Evolutionary conservation across 1,140 invertebrate genomes (phyloP).

Genomic region (Diorhabda elongata): DNA sequence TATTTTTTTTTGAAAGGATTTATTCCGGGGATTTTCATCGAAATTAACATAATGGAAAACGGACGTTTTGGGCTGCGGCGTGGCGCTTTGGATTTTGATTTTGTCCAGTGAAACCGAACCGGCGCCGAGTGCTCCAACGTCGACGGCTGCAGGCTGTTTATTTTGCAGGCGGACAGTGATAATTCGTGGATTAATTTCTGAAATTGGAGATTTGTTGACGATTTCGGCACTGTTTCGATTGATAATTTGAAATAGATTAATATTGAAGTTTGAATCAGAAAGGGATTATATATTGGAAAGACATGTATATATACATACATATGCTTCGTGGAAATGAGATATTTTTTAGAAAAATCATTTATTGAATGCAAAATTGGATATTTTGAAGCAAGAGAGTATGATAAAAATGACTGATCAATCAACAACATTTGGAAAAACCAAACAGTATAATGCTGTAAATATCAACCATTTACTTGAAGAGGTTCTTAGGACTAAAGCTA

Average conservation of each 20-base stretch:
- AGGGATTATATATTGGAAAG: too few relatives aligned
- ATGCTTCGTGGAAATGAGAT: too few relatives aligned
- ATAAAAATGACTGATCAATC: too few relatives aligned
- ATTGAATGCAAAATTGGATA: too few relatives aligned
- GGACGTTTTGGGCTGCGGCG: background rate
- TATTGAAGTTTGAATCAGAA: background rate
- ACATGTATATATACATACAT: too few relatives aligned
- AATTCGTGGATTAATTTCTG: background rate
- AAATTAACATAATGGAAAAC: constrained; percentile 3
- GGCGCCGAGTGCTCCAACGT: too few relatives aligned
- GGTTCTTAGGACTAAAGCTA: too few relatives aligned
- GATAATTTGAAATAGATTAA: constrained; percentile 1
- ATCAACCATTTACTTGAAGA: too few relatives aligned
- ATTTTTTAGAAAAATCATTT: too few relatives aligned
- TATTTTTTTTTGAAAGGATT: background rate
- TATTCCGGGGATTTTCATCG: background rate
- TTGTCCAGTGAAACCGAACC: background rate
- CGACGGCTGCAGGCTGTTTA: background rate
- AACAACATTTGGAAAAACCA: too few relatives aligned
- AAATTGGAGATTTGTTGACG: background rate
- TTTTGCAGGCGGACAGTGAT: background rate
- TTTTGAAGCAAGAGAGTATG: too few relatives aligned
- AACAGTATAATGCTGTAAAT: too few relatives aligned
- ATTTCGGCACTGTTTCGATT: background rate
- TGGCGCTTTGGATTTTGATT: background rate